Evolutionary conservation across 2,888 invertebrate genomes (phyloP).

Genomic region (Mimas tiliae): DNA sequence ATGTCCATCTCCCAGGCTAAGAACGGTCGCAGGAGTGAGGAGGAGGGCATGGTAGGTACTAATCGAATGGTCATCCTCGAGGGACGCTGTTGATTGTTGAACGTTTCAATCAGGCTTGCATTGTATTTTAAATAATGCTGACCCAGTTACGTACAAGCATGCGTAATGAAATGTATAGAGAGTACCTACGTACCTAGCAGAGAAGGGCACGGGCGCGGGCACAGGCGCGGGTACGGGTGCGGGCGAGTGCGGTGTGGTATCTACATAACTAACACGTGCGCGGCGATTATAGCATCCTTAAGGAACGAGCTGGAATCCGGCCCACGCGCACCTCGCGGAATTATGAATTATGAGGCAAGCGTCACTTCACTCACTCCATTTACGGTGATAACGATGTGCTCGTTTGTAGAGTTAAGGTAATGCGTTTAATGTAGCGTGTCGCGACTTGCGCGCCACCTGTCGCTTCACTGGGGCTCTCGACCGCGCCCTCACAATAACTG

Average conservation of each 20-base stretch:
- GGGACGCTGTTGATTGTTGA: neutral
- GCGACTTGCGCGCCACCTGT: neutral
- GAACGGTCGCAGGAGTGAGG: no score
- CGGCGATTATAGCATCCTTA: conserved; percentile 13
- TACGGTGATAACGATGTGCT: neutral
- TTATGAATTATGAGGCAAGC: conserved; percentile 3
- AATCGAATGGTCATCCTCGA: neutral
- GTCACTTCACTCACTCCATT: conserved; percentile 9
- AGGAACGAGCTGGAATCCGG: conserved; percentile 12
- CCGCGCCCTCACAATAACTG: neutral
- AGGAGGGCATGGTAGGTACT: neutral
- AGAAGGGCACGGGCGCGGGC: conserved; percentile 1
- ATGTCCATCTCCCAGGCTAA: neutral
- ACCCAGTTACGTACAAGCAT: neutral
- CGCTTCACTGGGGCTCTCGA: neutral
- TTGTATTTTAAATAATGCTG: conserved; percentile 6
- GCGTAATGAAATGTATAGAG: neutral
- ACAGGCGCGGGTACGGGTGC: no score
- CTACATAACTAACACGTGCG: conserved; percentile 1
- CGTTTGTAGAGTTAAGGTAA: conserved; percentile 36
- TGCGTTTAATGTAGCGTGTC: neutral
- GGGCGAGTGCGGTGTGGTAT: neutral
- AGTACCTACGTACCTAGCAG: conserved; percentile 8
- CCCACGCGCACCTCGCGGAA: conserved; percentile 19
- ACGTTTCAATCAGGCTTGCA: neutral